Evolutionary conservation across 2,113 vertebrate genomes (phyloP).

Genomic region (Chaetura pelagica): DNA sequence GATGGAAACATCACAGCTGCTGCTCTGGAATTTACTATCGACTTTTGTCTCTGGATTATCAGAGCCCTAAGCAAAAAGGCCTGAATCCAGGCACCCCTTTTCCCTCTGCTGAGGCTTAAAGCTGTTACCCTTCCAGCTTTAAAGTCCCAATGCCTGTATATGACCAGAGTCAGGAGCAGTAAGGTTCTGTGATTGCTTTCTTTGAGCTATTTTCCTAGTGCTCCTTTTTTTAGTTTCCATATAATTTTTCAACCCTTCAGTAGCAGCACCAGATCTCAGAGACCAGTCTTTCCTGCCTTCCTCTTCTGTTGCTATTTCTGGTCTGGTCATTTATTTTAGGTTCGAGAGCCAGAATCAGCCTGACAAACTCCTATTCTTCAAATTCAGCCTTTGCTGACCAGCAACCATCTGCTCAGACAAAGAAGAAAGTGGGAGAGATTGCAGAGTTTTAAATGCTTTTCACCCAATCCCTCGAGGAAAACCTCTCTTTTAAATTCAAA

Average conservation of each 20-base stretch:
- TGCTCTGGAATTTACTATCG: conserved; percentile 68
- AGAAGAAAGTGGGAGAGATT: conserved; percentile 20
- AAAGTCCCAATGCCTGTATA: neutral
- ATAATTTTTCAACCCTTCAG: neutral
- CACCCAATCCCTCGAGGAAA: conserved; percentile 24
- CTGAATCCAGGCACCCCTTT: conserved; percentile 26
- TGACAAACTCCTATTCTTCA: neutral
- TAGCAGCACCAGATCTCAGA: neutral
- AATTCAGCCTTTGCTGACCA: conserved; percentile 41
- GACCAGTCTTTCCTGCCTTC: neutral
- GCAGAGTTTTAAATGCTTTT: conserved; percentile 43
- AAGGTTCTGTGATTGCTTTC: neutral
- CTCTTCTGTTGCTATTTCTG: neutral
- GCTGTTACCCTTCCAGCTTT: conserved; percentile 10
- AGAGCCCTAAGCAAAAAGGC: conserved; percentile 43
- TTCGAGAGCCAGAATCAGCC: neutral
- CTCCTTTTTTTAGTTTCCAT: neutral
- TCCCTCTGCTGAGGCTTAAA: neutral
- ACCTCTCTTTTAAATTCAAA: conserved; percentile 49
- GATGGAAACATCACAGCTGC: conserved; percentile 71
- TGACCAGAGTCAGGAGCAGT: conserved; percentile 7
- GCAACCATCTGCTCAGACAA: conserved; percentile 46
- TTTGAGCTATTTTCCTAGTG: conserved; percentile 8
- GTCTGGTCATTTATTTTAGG: neutral
- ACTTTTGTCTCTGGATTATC: conserved; percentile 69